Conservation (phyloP, 2,888 invertebrate genomes). For the Acrobasis repandana region DNA sequence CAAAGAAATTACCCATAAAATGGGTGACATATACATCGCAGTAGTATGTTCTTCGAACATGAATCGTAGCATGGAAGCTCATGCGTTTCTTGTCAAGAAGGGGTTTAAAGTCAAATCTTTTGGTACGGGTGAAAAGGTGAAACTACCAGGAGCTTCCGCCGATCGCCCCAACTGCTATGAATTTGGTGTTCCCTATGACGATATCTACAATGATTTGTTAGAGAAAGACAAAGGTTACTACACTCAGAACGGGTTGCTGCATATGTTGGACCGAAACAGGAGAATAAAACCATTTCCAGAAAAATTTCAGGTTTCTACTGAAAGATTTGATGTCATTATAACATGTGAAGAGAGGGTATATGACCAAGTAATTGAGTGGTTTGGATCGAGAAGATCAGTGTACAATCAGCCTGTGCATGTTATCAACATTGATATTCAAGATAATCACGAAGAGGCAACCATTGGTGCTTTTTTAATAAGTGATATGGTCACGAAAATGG, state of each 20-base stretch:
- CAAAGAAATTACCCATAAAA: slow-evolving; percentile 27
- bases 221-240: slow-evolving; percentile 96
- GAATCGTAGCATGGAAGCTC: slow-evolving; percentile 99
- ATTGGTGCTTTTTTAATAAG: slow-evolving; percentile 99
- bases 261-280: slow-evolving; percentile 98
- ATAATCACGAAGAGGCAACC: slow-evolving; percentile 99
- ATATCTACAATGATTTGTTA: slow-evolving; percentile 96
- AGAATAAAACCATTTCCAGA: slow-evolving; percentile 97
- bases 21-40: slow-evolving; percentile 88
- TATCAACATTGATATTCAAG: slow-evolving; percentile 99
- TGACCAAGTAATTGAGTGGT: slow-evolving; percentile 98
- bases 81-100: slow-evolving; percentile 97
- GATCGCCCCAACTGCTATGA: slow-evolving; percentile 98
- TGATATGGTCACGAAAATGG: slow-evolving; percentile 96
- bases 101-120: slow-evolving; percentile 97
- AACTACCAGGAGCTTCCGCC: slow-evolving; percentile 96
- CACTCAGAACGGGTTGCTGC: slow-evolving; percentile 98
- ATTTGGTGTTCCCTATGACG: slow-evolving; percentile 97
- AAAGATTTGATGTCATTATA: slow-evolving; percentile 97
- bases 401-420: slow-evolving; percentile 96
- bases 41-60: slow-evolving; percentile 99
- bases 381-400: slow-evolving; percentile 90
- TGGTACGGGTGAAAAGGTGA: slow-evolving; percentile 97
- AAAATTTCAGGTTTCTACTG: slow-evolving; percentile 94
- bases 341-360: slow-evolving; percentile 99